Percentiles rank a stretch among this genome's conserved stretches.
phyloP scores from a whole-genome alignment of 2,113 vertebrate genomes.

The Zapornia atra region DNA sequence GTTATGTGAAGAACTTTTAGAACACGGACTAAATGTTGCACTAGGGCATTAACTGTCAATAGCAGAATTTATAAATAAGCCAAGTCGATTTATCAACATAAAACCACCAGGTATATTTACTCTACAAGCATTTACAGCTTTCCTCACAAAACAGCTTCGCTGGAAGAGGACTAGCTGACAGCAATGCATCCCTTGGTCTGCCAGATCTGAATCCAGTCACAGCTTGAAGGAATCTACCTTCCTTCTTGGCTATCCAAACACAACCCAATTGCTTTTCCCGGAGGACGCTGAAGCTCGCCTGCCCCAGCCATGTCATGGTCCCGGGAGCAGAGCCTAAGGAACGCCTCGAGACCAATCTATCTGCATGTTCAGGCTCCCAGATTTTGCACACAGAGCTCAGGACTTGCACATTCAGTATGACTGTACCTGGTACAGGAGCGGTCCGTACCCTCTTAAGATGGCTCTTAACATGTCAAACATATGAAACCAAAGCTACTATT shows the following conservation, averaged over 20 bases:
- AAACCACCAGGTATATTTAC: background rate
- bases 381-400: background rate
- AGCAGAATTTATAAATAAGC: background rate
- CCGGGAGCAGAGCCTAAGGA: background rate
- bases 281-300: background rate
- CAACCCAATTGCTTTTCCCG: background rate
- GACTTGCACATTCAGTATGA: background rate
- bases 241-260: background rate
- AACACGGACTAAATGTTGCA: background rate
- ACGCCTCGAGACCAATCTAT: background rate
- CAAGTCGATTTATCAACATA: background rate
- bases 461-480: background rate
- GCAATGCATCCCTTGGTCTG: background rate
- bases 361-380: background rate
- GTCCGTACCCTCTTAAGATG: background rate
- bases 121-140: background rate
- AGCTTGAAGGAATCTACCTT: background rate
- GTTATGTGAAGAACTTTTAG: background rate
- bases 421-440: fast-evolving
- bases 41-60: background rate
- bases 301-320: fast-evolving
- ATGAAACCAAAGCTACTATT: background rate
- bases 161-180: background rate
- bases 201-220: background rate
- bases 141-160: background rate